These are phyloP conservation scores for Amphipyra berbera DNA, from an alignment of 2,888 invertebrate species.

Conservation along the genomic window DNA sequence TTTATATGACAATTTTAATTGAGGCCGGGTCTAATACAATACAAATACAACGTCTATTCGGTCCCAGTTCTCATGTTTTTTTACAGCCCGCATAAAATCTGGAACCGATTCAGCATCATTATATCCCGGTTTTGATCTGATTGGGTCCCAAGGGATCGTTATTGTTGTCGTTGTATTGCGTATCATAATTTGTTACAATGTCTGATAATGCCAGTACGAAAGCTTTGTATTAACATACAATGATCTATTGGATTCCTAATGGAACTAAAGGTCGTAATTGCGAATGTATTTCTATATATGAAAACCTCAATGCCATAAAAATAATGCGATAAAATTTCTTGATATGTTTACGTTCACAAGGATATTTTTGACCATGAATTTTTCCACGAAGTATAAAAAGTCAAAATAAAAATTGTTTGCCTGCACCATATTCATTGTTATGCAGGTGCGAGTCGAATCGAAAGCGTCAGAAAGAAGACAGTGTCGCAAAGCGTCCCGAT, in stretches of 20 bases:
- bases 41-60: too few relatives aligned
- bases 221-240: conserved; percentile 15
- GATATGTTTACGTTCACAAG: not conserved
- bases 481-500: conserved; percentile 77
- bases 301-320: conserved; percentile 8
- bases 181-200: conserved; percentile 3
- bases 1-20: conserved; percentile 15
- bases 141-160: not conserved
- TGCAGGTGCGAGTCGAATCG: conserved; percentile 59
- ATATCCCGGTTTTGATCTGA: not conserved
- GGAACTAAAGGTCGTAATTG: conserved; percentile 4
- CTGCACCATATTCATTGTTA: conserved; percentile 59
- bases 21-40: too few relatives aligned
- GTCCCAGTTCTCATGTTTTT: too few relatives aligned
- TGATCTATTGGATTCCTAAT: not conserved
- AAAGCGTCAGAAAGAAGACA: conserved; percentile 64
- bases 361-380: conserved; percentile 34
- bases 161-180: not conserved
- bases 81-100: too few relatives aligned
- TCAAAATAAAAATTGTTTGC: not conserved
- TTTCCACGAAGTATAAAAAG: not conserved
- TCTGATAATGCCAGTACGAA: not conserved
- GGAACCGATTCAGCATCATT: too few relatives aligned
- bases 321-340: conserved; percentile 5
- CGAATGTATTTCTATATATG: not conserved